phyloP scores from a whole-genome alignment of 2,797 vertebrate species.

The Limnodromus scolopaceus region DNA sequence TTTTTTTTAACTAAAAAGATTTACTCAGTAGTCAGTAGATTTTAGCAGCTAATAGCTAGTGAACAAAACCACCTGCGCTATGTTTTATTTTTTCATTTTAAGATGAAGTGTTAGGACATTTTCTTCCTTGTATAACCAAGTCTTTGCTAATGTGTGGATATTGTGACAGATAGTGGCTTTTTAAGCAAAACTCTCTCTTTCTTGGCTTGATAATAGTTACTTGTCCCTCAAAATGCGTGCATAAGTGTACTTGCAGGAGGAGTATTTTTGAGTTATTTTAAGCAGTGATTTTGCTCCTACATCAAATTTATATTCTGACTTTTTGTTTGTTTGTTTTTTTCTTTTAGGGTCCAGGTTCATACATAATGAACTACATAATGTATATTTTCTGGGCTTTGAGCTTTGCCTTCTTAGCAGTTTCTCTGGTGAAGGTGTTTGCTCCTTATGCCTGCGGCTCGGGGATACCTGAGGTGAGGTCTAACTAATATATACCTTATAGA shows the following conservation, averaged over 20 bases:
- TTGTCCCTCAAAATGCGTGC: neutral
- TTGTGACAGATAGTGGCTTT: neutral
- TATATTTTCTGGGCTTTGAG: constrained; percentile 98
- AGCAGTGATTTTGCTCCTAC: neutral
- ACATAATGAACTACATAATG: constrained; percentile 99
- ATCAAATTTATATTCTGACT: neutral
- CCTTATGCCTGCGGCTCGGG: constrained; percentile 98
- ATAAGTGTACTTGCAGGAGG: neutral
- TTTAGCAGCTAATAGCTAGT: neutral
- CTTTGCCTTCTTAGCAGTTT: constrained; percentile 97
- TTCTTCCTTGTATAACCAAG: neutral
- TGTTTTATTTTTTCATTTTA: neutral
- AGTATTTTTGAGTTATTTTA: neutral
- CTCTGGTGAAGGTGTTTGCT: constrained; percentile 95
- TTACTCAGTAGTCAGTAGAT: neutral
- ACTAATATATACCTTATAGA: neutral
- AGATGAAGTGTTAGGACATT: neutral
- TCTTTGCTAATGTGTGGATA: neutral
- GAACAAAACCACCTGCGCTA: neutral
- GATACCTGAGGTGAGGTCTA: constrained; percentile 92
- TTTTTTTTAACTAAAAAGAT: neutral
- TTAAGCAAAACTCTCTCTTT: neutral
- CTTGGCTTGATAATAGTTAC: neutral
- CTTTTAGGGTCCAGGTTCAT: constrained; percentile 95
- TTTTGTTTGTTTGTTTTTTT: neutral